Percentiles rank a stretch among this genome's conserved stretches.
Evolutionary conservation across 23 tunicate genomes (phyloP).

Genomic region (Botrylloides violaceus): DNA sequence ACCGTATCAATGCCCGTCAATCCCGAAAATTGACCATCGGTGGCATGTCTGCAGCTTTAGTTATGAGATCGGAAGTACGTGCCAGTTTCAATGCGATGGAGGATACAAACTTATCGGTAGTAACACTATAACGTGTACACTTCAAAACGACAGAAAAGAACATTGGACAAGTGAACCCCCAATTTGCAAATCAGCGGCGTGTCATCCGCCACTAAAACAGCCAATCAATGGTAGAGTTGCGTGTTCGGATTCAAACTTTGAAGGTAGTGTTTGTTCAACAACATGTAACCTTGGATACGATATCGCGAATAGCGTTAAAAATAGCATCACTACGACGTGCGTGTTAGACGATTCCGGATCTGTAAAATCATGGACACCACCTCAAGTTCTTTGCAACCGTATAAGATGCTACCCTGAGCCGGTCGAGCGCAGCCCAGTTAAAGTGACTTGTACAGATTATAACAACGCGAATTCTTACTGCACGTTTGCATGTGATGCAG

Average conservation of each 20-base stretch:
- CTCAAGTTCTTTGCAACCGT: background rate
- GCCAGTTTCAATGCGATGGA: background rate
- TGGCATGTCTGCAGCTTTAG: background rate
- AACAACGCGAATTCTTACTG: background rate
- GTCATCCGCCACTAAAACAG: background rate
- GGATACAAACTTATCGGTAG: background rate
- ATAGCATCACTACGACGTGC: constrained; percentile 1
- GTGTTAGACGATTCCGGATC: background rate
- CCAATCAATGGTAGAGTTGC: background rate
- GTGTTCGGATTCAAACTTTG: constrained; percentile 5
- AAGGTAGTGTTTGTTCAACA: background rate
- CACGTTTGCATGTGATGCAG: background rate
- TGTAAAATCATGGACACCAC: background rate
- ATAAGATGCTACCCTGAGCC: background rate
- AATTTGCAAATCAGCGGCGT: background rate
- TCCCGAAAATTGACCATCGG: background rate
- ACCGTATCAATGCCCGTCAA: background rate
- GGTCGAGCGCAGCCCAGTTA: background rate
- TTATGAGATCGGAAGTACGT: background rate
- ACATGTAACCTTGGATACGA: constrained; percentile 12
- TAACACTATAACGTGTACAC: background rate
- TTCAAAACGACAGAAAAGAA: background rate
- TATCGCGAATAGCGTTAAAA: background rate
- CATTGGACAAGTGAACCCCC: constrained; percentile 7
- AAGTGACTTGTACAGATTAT: background rate